Base-by-base conservation (phyloP, 2,113 vertebrate species). In the Panthera uncia region DNA sequence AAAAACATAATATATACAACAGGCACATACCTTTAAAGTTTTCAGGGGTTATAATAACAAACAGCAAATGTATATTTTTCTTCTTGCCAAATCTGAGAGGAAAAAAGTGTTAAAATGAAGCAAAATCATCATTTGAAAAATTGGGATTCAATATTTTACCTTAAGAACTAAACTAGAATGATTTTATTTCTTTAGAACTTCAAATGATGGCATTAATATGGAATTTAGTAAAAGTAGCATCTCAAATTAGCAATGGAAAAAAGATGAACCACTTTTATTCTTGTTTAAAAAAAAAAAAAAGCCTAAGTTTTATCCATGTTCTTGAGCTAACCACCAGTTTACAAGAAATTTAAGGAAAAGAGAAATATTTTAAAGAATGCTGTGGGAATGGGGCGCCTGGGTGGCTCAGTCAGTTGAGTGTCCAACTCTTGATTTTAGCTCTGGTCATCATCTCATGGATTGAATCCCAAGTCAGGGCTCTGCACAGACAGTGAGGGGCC, bases 31-130 rank as follows among this genome's bases (percentile, higher is more conserved):
- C 97, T 98, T 96, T 96, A 95, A 97, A 96, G 71, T 96, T 89
- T 76, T 98, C 98, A 84, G 97, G 89, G 63, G 97, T 78, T 97
- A 98, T 73, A 93, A 97, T 96, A 97, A 98, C 91, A 97, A 98
- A 97, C 50, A 98, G 83, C 90, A 97, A 96, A 38, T 76, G 50
- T 57, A 21, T 69, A 78, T 94, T 98, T 98, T 95, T 97, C 85
- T 94, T 97, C 90, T 95, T 95, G 82, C 68, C 74, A 93, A 93
- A 96, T 93, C 98, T 98, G 89, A 93, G 73, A 79, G 36, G 38
- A 52, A 85, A 68, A 76, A 94, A 71, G 48, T 13, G 23, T 87
- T 89, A 85, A 76, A 84, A 91, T 91, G 66, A 97, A 71, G 55
- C 18, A 94, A 94, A 95, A 89, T 68, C 48, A 71, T 79, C 31